phyloP scores from a whole-genome alignment of 1,140 invertebrate genomes.

The Diprion similis region DNA sequence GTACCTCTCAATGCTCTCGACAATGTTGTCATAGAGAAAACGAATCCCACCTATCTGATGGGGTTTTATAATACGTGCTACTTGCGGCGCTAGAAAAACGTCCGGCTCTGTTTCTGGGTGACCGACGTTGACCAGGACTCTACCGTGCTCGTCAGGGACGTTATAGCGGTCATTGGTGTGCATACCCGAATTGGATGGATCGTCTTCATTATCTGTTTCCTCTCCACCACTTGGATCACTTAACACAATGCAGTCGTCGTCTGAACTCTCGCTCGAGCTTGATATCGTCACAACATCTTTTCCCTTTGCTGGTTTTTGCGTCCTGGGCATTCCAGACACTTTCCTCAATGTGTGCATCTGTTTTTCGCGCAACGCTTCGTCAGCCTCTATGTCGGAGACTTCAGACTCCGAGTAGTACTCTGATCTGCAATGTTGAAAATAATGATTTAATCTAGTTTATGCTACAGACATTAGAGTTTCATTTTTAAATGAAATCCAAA shows the following conservation, averaged over 20 bases:
- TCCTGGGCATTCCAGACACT: constrained; percentile 44
- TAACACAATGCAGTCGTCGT: constrained; percentile 83
- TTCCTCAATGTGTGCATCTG: constrained; percentile 50
- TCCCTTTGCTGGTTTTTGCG: constrained; percentile 53
- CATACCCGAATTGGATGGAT: constrained; percentile 74
- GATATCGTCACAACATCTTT: constrained; percentile 71
- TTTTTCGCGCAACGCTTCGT: constrained; percentile 49
- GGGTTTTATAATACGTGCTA: constrained; percentile 92
- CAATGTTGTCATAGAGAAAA: constrained; percentile 96
- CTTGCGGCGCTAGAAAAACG: constrained; percentile 92
- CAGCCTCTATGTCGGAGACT: constrained; percentile 52
- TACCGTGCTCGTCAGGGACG: constrained; percentile 87
- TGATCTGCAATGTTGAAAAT: constrained; percentile 24
- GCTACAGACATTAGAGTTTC: too few relatives aligned
- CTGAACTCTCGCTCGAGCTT: constrained; percentile 68
- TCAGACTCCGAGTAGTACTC: constrained; percentile 59
- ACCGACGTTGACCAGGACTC: constrained; percentile 95
- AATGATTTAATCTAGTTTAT: constrained; percentile 1
- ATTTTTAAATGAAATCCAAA: too few relatives aligned
- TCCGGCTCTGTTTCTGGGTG: constrained; percentile 92
- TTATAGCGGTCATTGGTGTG: constrained; percentile 93
- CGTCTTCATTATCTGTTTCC: constrained; percentile 68
- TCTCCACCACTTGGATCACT: constrained; percentile 73
- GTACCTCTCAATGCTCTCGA: constrained; percentile 89
- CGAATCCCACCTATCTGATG: constrained; percentile 97